Conservation (phyloP, 2,888 invertebrate genomes). For the Acanthosepion esculentum region DNA sequence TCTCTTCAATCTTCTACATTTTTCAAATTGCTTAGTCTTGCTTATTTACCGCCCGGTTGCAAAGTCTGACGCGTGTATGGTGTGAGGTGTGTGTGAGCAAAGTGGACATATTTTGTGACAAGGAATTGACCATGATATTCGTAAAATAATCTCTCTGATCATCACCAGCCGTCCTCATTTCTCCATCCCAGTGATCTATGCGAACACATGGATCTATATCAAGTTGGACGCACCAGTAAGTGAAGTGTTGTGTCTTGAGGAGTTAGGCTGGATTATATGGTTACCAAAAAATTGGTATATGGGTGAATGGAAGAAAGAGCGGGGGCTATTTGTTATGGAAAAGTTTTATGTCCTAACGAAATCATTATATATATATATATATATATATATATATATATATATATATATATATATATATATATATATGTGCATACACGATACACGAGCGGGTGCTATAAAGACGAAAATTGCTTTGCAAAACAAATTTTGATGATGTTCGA, state of each 20-base stretch:
- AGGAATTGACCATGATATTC: neutral
- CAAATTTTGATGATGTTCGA: no score
- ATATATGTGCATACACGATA: no score
- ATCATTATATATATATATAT: conserved; percentile 11
- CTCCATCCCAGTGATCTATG: neutral
- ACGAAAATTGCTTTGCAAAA: no score
- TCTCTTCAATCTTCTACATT: neutral
- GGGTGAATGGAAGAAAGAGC: no score
- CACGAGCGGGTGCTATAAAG: no score
- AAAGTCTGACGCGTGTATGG: neutral
- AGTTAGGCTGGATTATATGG: no score
- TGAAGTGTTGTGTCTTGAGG: neutral
- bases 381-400: neutral
- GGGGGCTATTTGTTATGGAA: neutral
- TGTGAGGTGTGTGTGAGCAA: neutral
- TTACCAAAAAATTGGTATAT: no score
- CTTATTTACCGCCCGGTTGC: neutral
- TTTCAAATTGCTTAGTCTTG: neutral
- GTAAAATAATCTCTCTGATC: neutral
- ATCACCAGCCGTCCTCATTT: neutral
- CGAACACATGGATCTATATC: neutral
- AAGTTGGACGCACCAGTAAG: neutral
- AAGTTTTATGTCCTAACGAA: neutral
- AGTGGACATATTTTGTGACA: conserved; percentile 22
- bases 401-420: neutral